Evolutionary conservation across 2,113 vertebrate genomes (phyloP).

Genomic region (Crocuta crocuta): DNA sequence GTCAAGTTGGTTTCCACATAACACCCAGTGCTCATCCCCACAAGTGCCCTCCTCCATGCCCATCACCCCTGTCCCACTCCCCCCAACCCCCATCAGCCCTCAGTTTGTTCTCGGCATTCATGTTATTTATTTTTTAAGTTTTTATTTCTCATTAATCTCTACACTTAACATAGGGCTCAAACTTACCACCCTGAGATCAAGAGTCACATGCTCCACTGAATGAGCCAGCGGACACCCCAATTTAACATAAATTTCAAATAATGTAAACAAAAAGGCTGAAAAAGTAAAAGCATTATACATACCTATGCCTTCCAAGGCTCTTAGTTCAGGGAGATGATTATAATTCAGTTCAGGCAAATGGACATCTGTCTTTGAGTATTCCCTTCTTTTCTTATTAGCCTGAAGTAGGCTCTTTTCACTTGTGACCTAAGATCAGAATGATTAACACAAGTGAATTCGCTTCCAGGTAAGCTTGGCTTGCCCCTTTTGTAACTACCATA

Average conservation of each 20-base stretch:
- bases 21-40: too few relatives aligned
- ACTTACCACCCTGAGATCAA: too few relatives aligned
- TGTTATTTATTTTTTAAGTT: background rate
- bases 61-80: too few relatives aligned
- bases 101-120: background rate
- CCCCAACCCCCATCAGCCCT: too few relatives aligned
- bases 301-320: conserved; percentile 83
- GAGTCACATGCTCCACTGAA: too few relatives aligned
- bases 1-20: too few relatives aligned
- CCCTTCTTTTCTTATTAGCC: conserved; percentile 85
- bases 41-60: too few relatives aligned
- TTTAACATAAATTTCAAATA: conserved; percentile 24
- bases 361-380: conserved; percentile 83
- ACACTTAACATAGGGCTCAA: too few relatives aligned
- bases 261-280: background rate
- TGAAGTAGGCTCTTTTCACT: conserved; percentile 85
- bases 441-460: conserved; percentile 57
- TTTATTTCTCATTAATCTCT: too few relatives aligned
- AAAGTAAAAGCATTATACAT: background rate
- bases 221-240: too few relatives aligned
- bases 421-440: conserved; percentile 79
- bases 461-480: background rate
- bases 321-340: conserved; percentile 86
- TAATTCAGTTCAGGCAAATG: conserved; percentile 86
- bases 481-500: conserved; percentile 27